phyloP scores from a whole-genome alignment of 1,140 invertebrate species.

The Periplaneta americana region DNA sequence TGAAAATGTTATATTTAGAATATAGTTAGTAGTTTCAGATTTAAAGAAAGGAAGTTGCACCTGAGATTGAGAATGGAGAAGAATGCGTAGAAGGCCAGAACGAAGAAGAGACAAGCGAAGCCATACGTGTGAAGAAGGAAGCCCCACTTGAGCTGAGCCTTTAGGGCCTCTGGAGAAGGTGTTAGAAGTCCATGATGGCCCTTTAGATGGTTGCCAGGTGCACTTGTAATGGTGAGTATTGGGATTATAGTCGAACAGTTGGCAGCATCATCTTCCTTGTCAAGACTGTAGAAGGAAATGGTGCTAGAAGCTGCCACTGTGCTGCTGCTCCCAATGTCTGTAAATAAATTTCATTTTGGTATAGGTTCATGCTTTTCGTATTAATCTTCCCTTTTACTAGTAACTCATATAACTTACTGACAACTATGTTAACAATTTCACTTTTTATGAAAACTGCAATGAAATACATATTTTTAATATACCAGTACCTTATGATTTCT shows the following conservation, averaged over 20 bases:
- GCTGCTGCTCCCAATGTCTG: neutral
- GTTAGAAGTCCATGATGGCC: neutral
- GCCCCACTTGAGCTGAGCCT: conserved; percentile 43
- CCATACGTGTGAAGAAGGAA: conserved; percentile 52
- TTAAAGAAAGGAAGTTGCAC: too few species aligned
- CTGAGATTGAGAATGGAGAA: conserved; percentile 56
- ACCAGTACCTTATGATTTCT: too few species aligned
- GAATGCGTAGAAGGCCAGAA: conserved; percentile 55
- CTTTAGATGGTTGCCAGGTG: neutral
- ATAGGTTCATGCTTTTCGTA: too few species aligned
- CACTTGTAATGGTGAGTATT: neutral
- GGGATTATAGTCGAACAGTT: neutral
- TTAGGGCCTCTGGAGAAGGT: conserved; percentile 27
- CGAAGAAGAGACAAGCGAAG: conserved; percentile 52
- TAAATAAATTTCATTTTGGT: neutral
- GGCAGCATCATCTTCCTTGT: neutral
- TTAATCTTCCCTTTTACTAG: too few species aligned
- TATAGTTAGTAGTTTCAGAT: too few species aligned
- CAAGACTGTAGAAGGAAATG: neutral
- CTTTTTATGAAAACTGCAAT: too few species aligned
- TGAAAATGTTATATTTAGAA: too few species aligned
- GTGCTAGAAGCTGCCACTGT: too few species aligned
- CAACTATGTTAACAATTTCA: too few species aligned
- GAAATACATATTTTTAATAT: too few species aligned
- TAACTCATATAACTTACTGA: too few species aligned